These are phyloP conservation scores for Oegoconia quadripuncta DNA, from an alignment of 2,888 invertebrate genomes.

Conservation along the genomic window DNA sequence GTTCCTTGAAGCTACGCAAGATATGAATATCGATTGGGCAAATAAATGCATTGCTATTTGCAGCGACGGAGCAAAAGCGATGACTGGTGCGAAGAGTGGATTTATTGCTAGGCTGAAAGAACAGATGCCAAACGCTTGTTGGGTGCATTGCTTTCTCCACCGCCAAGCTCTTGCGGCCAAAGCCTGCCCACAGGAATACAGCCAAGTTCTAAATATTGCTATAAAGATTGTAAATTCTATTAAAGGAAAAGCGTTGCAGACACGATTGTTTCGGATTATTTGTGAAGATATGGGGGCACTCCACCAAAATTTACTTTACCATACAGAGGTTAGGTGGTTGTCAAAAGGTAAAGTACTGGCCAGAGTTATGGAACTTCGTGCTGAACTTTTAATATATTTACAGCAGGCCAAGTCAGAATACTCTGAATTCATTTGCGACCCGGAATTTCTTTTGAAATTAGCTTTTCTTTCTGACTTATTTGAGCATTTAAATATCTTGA, in stretches of 20 bases:
- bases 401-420: slow-evolving; percentile 13
- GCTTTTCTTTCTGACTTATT: slow-evolving; percentile 26
- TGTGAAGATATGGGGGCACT: slow-evolving; percentile 16
- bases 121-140: slow-evolving; percentile 13
- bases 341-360: slow-evolving; percentile 19
- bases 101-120: slow-evolving; percentile 18
- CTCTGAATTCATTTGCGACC: slow-evolving; percentile 16
- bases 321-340: slow-evolving; percentile 19
- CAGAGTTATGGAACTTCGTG: slow-evolving; percentile 17
- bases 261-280: slow-evolving; percentile 4
- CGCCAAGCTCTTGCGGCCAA: slow-evolving; percentile 7
- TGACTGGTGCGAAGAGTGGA: slow-evolving; percentile 20
- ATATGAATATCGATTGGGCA: slow-evolving; percentile 21
- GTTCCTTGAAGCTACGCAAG: slow-evolving; percentile 17
- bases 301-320: slow-evolving; percentile 16
- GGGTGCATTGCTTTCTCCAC: slow-evolving; percentile 12
- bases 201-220: slow-evolving; percentile 6
- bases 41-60: slow-evolving; percentile 20
- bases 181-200: slow-evolving; percentile 2
- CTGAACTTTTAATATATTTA: slow-evolving; percentile 7
- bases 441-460: slow-evolving; percentile 26
- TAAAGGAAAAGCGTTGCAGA: slow-evolving; percentile 9
- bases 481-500: slow-evolving; percentile 22
- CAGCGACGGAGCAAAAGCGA: slow-evolving; percentile 19
- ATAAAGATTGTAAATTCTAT: slow-evolving; percentile 10